These are phyloP conservation scores for Xestia rhomboidea DNA, from an alignment of 2,888 invertebrate species.

Conservation along the genomic window DNA sequence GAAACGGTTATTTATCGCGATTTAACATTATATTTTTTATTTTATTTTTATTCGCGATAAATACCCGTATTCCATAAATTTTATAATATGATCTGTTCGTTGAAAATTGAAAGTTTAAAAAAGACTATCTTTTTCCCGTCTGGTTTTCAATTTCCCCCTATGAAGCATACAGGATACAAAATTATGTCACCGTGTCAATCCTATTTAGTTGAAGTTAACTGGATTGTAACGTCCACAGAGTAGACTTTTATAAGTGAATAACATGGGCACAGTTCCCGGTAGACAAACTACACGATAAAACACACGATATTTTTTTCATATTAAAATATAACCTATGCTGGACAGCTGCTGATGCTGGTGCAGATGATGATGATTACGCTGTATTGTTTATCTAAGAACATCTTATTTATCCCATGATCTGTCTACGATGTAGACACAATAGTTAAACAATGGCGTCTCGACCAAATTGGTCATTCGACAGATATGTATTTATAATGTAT, in stretches of 20 bases:
- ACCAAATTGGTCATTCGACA: background rate
- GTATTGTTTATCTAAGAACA: background rate
- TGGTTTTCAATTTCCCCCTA: background rate
- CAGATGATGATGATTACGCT: background rate
- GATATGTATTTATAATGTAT: background rate
- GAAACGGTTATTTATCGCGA: too few relatives aligned
- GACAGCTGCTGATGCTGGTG: background rate
- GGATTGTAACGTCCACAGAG: slow-evolving; percentile 18
- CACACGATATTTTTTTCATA: background rate
- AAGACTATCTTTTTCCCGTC: too few relatives aligned
- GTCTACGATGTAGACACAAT: too few relatives aligned
- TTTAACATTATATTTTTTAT: too few relatives aligned
- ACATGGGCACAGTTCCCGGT: background rate
- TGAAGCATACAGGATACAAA: background rate
- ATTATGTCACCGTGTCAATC: slow-evolving; percentile 26
- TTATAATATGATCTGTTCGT: too few relatives aligned
- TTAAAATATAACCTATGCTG: background rate
- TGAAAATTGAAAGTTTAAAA: too few relatives aligned
- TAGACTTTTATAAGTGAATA: background rate
- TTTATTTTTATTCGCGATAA: too few relatives aligned
- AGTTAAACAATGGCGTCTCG: too few relatives aligned
- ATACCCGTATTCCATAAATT: too few relatives aligned
- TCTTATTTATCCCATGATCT: background rate
- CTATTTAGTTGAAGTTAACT: slow-evolving; percentile 26
- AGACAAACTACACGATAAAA: background rate